Conservation (phyloP, 2,888 invertebrate species). For the Prosapia bicincta region DNA sequence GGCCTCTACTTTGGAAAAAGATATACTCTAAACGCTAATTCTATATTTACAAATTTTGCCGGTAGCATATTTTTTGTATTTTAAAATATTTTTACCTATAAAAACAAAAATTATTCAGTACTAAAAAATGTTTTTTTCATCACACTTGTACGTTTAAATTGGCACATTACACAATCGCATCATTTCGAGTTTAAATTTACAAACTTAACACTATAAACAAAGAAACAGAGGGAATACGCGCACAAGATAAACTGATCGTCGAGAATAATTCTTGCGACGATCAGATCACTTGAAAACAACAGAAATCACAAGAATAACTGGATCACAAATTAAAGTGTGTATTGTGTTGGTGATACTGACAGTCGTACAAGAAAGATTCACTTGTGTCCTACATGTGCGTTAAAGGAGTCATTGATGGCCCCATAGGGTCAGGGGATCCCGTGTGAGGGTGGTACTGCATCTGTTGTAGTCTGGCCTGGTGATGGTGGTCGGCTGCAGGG, state of each 20-base stretch:
- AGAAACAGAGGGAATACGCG: neutral
- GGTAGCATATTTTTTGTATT: neutral
- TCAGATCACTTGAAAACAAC: neutral
- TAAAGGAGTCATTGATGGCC: slow-evolving; percentile 49
- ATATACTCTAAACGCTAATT: neutral
- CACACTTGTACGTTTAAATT: neutral
- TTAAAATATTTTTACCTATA: neutral
- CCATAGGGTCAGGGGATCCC: slow-evolving; percentile 57
- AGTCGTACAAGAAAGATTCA: slow-evolving; percentile 30
- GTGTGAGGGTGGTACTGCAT: slow-evolving; percentile 55
- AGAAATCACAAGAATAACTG: neutral
- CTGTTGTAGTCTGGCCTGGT: slow-evolving; percentile 47
- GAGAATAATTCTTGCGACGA: neutral
- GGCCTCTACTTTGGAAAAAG: neutral
- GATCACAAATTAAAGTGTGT: slow-evolving; percentile 38
- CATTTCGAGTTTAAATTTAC: neutral
- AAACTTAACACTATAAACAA: slow-evolving; percentile 2
- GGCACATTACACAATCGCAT: neutral
- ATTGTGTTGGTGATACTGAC: slow-evolving; percentile 34
- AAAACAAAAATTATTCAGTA: neutral
- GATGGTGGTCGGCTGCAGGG: slow-evolving; percentile 49
- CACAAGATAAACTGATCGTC: neutral
- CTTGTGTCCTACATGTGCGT: slow-evolving; percentile 61
- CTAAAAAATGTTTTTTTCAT: neutral
- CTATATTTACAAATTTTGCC: neutral